These are phyloP conservation scores for Cryptoleucopteryx plumbea DNA, from an alignment of 2,113 vertebrate genomes.

Conservation along the genomic window DNA sequence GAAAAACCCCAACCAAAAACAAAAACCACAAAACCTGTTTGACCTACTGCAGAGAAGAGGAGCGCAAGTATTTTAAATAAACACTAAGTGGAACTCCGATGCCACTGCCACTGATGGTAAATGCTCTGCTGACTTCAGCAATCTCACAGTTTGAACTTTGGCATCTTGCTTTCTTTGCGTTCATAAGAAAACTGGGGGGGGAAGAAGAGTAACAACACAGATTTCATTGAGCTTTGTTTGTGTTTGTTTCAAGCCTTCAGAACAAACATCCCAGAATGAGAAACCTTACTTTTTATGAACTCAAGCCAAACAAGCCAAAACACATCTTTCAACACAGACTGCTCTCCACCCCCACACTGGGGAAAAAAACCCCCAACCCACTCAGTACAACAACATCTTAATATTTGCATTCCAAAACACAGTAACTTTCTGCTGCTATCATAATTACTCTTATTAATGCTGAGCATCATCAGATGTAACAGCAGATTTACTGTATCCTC, in stretches of 20 bases:
- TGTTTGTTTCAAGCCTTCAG: conserved; percentile 47
- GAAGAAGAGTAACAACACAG: background rate
- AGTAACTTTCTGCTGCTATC: conserved; percentile 54
- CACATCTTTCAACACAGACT: conserved; percentile 50
- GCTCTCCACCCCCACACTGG: conserved; percentile 18
- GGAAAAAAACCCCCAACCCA: background rate
- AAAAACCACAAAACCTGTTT: background rate
- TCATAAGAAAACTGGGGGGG: background rate
- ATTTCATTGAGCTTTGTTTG: conserved; percentile 30
- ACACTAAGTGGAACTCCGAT: background rate
- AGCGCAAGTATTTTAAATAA: conserved; percentile 22
- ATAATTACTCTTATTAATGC: conserved; percentile 25
- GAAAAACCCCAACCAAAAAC: background rate
- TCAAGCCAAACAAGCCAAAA: conserved; percentile 54
- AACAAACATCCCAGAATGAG: conserved; percentile 35
- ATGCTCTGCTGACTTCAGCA: background rate
- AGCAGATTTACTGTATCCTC: background rate
- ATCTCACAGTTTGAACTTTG: background rate
- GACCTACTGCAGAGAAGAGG: background rate
- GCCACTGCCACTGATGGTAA: background rate
- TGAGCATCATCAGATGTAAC: background rate
- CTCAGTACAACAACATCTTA: conserved; percentile 56
- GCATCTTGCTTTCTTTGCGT: background rate
- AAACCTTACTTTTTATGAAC: conserved; percentile 67
- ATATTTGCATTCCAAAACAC: conserved; percentile 62